Evolutionary conservation across 2,113 vertebrate species (phyloP).

Genomic region (Spizaetus ornatus): DNA sequence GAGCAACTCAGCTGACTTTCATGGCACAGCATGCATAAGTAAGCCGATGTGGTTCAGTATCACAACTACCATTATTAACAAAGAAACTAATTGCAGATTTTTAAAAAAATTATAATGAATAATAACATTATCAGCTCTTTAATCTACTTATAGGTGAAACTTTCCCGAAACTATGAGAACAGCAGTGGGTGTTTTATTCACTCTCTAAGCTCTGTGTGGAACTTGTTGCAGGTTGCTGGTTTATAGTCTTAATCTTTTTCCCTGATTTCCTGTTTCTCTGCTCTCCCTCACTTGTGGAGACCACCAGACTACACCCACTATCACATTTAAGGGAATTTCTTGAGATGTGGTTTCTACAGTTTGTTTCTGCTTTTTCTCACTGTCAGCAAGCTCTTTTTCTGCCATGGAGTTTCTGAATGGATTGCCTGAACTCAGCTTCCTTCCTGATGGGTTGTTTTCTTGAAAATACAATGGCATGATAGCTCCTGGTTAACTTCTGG

Average conservation of each 20-base stretch:
- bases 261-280: neutral
- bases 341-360: neutral
- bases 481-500: neutral
- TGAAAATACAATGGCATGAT: neutral
- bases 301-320: neutral
- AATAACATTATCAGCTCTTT: neutral
- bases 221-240: neutral
- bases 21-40: neutral
- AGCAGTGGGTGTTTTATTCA: neutral
- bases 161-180: neutral
- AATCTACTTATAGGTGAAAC: neutral
- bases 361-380: neutral
- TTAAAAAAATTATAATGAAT: neutral
- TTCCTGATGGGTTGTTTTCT: neutral
- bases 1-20: neutral
- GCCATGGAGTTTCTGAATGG: neutral
- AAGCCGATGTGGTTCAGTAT: neutral
- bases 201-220: neutral
- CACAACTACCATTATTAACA: neutral
- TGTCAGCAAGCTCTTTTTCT: neutral
- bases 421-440: neutral
- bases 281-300: neutral
- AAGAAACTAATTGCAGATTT: neutral
- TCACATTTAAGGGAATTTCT: neutral
- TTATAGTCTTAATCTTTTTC: neutral